A percentile compares a stretch with the other conserved stretches of the same genome.
Conservation (phyloP, 2,113 vertebrate species). For the Cyanoderma ruficeps region DNA sequence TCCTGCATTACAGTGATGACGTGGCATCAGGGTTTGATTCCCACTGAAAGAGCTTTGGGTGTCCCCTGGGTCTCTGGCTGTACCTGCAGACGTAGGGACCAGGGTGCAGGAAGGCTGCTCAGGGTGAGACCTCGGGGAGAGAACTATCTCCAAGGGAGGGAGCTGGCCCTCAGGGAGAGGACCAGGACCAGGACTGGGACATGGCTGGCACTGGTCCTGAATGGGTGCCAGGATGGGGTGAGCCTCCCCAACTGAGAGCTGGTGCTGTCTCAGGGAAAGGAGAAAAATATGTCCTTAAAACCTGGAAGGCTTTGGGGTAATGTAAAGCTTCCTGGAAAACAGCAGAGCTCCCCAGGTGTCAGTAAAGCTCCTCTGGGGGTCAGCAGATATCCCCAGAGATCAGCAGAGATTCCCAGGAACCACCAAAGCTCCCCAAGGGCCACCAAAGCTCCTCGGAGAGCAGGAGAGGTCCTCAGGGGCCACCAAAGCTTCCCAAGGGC, state of each 20-base stretch:
- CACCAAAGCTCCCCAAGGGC: neutral
- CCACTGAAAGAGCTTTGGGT: neutral
- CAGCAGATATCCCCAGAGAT: neutral
- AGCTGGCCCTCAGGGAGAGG: no score
- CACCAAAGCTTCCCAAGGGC: neutral
- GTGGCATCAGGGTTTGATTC: neutral
- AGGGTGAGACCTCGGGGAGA: neutral
- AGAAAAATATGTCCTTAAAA: neutral
- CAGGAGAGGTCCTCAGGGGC: neutral
- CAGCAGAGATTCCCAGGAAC: neutral
- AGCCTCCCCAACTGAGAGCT: neutral
- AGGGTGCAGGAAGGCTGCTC: neutral
- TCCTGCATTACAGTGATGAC: neutral
- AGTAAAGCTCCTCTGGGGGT: neutral
- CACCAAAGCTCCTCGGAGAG: neutral
- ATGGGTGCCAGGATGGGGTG: fast-evolving
- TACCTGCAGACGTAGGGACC: neutral
- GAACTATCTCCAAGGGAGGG: neutral
- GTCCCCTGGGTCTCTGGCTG: neutral
- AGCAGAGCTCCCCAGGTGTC: neutral
- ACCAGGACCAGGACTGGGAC: no score
- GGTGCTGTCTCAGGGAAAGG: neutral
- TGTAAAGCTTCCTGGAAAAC: neutral
- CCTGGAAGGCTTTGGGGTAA: neutral
- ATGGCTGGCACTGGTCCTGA: neutral